Conservation (phyloP, 2,113 vertebrate genomes). For the Poeciliopsis retropinna region DNA sequence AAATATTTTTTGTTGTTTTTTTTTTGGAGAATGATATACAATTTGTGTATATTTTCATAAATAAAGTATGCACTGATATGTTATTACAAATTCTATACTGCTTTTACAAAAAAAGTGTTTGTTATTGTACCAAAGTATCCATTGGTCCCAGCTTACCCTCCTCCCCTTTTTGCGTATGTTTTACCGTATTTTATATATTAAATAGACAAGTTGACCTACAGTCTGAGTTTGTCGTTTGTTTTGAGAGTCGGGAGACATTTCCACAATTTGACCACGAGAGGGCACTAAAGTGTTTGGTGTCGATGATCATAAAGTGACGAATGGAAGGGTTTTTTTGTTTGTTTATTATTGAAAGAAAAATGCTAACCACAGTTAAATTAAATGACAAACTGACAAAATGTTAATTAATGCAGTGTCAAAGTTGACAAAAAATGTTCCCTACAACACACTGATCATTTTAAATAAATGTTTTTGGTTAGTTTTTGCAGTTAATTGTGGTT, state of each 20-base stretch:
- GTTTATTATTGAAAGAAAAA: no score
- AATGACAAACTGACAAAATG: background rate
- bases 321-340: no score
- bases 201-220: constrained; percentile 86
- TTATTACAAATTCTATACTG: constrained; percentile 92
- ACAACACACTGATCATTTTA: background rate
- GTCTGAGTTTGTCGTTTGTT: constrained; percentile 44
- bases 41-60: constrained; percentile 97
- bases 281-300: background rate
- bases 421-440: background rate
- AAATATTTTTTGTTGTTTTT: constrained; percentile 76
- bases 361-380: background rate
- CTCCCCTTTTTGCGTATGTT: constrained; percentile 84
- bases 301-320: background rate
- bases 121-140: constrained; percentile 94
- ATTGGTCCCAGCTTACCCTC: constrained; percentile 84
- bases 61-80: constrained; percentile 97
- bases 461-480: background rate
- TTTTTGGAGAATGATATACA: constrained; percentile 91
- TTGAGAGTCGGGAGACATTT: background rate
- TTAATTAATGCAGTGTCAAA: background rate
- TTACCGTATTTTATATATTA: constrained; percentile 89
- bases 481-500: background rate
- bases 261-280: constrained; percentile 26
- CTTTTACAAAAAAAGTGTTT: constrained; percentile 91